Evolutionary conservation across 2,113 vertebrate species (phyloP), one percentile per base, ranked within the genome.

Genomic region (Hippotragus niger): DNA sequence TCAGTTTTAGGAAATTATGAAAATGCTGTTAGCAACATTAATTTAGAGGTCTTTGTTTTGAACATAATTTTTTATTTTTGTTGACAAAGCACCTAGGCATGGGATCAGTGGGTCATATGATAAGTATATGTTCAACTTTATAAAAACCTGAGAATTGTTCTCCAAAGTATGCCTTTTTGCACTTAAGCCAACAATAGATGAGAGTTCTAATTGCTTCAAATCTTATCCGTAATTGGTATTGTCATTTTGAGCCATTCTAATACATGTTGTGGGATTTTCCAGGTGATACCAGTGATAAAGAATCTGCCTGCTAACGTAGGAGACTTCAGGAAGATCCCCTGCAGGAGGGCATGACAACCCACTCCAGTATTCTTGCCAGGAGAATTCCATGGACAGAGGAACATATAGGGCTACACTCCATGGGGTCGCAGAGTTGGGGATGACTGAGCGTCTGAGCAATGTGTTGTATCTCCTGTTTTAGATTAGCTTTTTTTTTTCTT

Each of bases 391-490:
- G 64, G 33, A 17, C 16, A 67, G 64, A 67, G 16, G 64, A 67
- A n/a, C 16, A 17, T 67, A 19, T 36, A 36, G 33, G 64, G 64
- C 16, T 67, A 19, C 33, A 67, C 8, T 36, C 64, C 33, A 67
- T n/a, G 7, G 33, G 8, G 3, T 19, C 2, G 15, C 62, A 67
- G 64, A 67, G 31, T 67, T 0, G 0, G 64, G 17, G 33, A 36
- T 67, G 64, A 36, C 31, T 36, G 33, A 36, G 64, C 1, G 1
- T 67, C 64, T 67, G 33, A 67, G 60, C 64, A 67, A 36, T 25
- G 4, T 62, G 33, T 40, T 4, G 4, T 47, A 81, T 21, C 17
- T 80, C 74, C 8, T 60, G 7, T n/a, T 95, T 47, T 36, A 29
- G 40, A 57, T 67, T 81, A 36, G 1, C 6, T 92, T 88, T 47